Percentiles rank a stretch among this genome's conserved stretches.
Evolutionary conservation across 2,888 invertebrate species (phyloP).

Genomic region (Lepidocyrtoides sp.): DNA sequence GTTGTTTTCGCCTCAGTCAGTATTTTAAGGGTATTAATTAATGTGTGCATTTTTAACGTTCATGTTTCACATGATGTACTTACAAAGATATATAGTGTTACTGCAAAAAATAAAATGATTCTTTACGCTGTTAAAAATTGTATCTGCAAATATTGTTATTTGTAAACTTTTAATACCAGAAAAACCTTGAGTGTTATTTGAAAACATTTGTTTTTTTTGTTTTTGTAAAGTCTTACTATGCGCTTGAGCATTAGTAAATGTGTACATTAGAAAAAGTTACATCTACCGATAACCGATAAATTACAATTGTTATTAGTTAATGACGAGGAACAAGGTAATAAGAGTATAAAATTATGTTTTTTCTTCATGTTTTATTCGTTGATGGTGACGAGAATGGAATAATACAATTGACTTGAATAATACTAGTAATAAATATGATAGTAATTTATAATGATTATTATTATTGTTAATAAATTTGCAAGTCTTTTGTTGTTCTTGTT

Average conservation of each 20-base stretch:
- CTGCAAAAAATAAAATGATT: not conserved
- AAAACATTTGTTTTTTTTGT: not conserved
- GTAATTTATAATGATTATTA: slow-evolving; percentile 27
- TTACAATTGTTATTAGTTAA: not conserved
- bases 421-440: not conserved
- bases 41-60: not conserved
- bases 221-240: slow-evolving; percentile 16
- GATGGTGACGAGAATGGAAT: not conserved
- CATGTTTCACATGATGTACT: slow-evolving; percentile 1
- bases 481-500: slow-evolving; percentile 31
- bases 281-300: slow-evolving; percentile 21
- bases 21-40: slow-evolving; percentile 28
- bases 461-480: slow-evolving; percentile 9
- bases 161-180: not conserved
- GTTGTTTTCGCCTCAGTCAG: slow-evolving; percentile 37
- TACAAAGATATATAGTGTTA: no score
- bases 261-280: slow-evolving; percentile 2
- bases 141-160: not conserved
- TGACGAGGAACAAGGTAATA: slow-evolving; percentile 67
- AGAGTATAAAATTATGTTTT: not conserved
- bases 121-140: no score
- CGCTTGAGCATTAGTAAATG: not conserved
- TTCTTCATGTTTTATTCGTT: not conserved
- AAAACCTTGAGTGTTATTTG: not conserved
- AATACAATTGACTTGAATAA: slow-evolving; percentile 39